Percentiles rank a stretch among this genome's conserved stretches.
Evolutionary conservation across 2,113 vertebrate genomes (phyloP).

Genomic region (Chlorodrepanis virens): DNA sequence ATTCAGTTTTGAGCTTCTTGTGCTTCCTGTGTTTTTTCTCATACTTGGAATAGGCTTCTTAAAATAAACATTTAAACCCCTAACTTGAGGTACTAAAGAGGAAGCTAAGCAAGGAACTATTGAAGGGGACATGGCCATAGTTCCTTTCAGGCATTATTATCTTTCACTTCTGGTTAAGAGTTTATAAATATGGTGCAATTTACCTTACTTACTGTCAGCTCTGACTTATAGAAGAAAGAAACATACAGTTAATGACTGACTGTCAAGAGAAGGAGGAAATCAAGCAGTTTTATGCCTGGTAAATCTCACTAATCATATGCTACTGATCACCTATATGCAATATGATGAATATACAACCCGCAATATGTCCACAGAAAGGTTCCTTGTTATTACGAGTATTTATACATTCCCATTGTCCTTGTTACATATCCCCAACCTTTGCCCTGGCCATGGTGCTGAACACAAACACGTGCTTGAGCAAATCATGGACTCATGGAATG

Average conservation of each 20-base stretch:
- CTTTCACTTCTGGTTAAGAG: not conserved
- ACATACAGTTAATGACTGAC: not conserved
- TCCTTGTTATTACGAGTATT: not conserved
- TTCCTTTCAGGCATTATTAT: not conserved
- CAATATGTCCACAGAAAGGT: not conserved
- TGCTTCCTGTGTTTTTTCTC: not conserved
- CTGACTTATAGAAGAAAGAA: not conserved
- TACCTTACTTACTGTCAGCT: not conserved
- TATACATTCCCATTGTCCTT: rapidly evolving
- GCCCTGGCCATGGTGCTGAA: conserved; percentile 59
- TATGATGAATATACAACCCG: not conserved
- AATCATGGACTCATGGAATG: not conserved
- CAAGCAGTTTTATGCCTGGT: not conserved
- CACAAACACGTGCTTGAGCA: rapidly evolving
- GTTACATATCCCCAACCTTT: rapidly evolving
- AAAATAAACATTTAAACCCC: not conserved
- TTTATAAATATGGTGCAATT: not conserved
- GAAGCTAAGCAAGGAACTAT: not conserved
- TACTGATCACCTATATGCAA: not conserved
- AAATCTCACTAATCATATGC: not conserved
- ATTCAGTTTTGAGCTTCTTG: not conserved
- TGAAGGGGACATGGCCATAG: not conserved
- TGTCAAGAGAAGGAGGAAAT: not conserved
- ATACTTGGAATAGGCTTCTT: not conserved
- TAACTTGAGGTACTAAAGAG: not conserved